These are phyloP conservation scores for Paramacrobiotus metropolitanus DNA, from an alignment of 1,140 invertebrate species.

Conservation along the genomic window DNA sequence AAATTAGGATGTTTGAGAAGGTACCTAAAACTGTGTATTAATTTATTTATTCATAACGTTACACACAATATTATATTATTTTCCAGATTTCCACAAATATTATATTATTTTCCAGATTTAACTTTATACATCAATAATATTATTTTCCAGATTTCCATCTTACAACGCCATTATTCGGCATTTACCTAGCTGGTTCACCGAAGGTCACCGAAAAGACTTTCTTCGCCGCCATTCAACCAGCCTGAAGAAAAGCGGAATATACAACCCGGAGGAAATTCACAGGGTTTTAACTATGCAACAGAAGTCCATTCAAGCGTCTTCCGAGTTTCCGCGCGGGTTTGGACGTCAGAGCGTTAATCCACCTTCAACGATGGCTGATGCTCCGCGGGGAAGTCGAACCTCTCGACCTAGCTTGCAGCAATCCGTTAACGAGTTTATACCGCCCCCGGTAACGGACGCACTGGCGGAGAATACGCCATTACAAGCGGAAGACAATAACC, in stretches of 20 bases:
- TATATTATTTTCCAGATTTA: neutral
- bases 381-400: neutral
- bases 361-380: neutral
- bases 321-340: neutral
- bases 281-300: neutral
- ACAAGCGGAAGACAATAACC: neutral
- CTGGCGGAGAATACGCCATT: neutral
- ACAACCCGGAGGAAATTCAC: neutral
- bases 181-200: neutral
- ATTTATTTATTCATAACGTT: too few relatives aligned
- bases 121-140: neutral
- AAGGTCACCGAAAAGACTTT: neutral
- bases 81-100: neutral
- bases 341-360: neutral
- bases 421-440: neutral
- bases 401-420: neutral
- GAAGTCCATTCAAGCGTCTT: neutral
- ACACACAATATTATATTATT: neutral
- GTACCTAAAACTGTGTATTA: neutral
- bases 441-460: neutral
- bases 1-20: neutral
- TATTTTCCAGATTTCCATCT: neutral
- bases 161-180: neutral
- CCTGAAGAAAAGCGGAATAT: neutral
- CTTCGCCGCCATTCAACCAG: neutral